phyloP scores from a whole-genome alignment of 2,797 vertebrate species.

The Manis crassicaudata region DNA sequence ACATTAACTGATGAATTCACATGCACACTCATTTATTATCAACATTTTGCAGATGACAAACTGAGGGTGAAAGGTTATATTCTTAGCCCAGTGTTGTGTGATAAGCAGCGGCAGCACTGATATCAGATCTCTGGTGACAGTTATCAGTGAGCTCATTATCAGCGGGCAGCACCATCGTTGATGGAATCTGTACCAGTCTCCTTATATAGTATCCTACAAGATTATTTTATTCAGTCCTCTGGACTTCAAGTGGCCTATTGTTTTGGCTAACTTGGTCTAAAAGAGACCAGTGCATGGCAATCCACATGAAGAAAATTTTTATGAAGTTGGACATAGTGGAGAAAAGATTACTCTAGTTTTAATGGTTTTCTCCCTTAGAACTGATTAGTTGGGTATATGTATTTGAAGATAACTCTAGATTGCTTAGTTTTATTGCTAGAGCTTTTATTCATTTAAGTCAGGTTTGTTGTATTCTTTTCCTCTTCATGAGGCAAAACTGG shows the following conservation, averaged over 20 bases:
- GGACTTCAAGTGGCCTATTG: neutral
- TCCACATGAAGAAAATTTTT: constrained; percentile 52
- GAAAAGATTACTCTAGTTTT: constrained; percentile 48
- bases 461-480: constrained; percentile 23
- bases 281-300: constrained; percentile 21
- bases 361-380: constrained; percentile 49
- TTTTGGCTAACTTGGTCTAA: constrained; percentile 56
- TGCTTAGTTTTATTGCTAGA: constrained; percentile 57
- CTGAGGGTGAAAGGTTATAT: constrained; percentile 53
- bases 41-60: constrained; percentile 45
- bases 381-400: constrained; percentile 27
- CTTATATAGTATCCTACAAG: constrained; percentile 5
- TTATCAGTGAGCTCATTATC: constrained; percentile 24
- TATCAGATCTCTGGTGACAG: constrained; percentile 49
- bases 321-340: neutral
- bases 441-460: constrained; percentile 56
- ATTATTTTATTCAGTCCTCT: constrained; percentile 56
- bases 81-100: constrained; percentile 19
- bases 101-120: constrained; percentile 40
- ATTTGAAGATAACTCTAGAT: constrained; percentile 47
- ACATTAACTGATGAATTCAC: constrained; percentile 54
- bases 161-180: neutral
- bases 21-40: constrained; percentile 40
- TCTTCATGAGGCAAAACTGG: neutral
- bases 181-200: neutral